These are phyloP conservation scores for Tetrapedia diversipes DNA, from an alignment of 2,888 invertebrate genomes.

Conservation along the genomic window DNA sequence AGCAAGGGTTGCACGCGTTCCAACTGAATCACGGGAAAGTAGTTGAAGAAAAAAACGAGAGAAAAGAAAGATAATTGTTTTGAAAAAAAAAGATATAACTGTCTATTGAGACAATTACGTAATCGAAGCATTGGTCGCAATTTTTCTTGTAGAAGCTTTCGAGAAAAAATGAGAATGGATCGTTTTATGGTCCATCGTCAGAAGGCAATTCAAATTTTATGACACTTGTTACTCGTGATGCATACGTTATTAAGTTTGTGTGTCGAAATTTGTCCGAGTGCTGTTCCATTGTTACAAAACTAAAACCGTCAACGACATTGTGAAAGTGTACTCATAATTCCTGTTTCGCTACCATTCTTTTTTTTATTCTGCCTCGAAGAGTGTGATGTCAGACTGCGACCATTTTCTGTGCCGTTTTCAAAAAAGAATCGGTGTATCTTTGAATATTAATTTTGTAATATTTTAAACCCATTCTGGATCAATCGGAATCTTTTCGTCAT, in stretches of 20 bases:
- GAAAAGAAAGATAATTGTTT: background rate
- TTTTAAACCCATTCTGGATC: constrained; percentile 27
- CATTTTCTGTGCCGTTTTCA: background rate
- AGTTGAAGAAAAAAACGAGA: background rate
- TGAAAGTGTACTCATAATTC: constrained; percentile 4
- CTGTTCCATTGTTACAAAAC: background rate
- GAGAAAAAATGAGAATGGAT: background rate
- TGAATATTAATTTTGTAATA: constrained; percentile 1
- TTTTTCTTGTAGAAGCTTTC: background rate
- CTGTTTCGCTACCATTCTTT: background rate
- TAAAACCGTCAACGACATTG: background rate
- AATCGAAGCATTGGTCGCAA: constrained; percentile 1
- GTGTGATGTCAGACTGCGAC: constrained; percentile 17
- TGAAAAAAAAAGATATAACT: background rate
- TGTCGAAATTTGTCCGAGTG: background rate
- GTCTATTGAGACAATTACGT: constrained; percentile 5
- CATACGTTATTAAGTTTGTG: constrained; percentile 3
- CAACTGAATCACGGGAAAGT: background rate
- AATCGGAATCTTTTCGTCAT: constrained; percentile 60
- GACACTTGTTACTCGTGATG: background rate
- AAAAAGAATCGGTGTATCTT: background rate
- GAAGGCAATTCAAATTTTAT: background rate
- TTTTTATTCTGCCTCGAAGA: background rate
- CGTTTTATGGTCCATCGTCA: background rate
- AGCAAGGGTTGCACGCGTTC: constrained; percentile 35